Evolutionary conservation across 2,113 vertebrate genomes (phyloP), one percentile per base, ranked within the genome.

Genomic region (Epinephelus lanceolatus): DNA sequence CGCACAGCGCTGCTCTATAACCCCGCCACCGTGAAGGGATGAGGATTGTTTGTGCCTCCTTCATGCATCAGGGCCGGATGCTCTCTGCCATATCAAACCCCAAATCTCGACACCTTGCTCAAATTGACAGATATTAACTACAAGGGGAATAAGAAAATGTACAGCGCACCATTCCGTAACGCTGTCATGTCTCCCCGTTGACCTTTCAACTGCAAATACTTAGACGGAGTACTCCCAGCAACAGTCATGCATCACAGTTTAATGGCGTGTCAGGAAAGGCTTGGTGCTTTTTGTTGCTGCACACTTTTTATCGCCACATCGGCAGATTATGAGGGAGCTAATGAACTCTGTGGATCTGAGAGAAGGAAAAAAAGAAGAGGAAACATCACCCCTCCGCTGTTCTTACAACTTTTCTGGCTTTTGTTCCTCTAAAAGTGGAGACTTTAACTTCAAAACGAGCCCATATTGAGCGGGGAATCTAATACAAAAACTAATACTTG

Each of bases 281-380:
- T 60, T 12, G 33, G 53, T 21, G 57, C 71, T 81, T 89, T 78
- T 60, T 72, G 66, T 92, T 92, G 88, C 78, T 88, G 82, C 86
- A 91, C 88, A 85, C 84, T 94, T 93, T 93, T 94, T 94, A 95
- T 94, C 90, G 89, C 91, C 78, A 85, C 93, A 94, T 95, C 93
- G 89, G 91, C 93, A 94, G 93, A 95, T 95, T 95, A 95, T 78
- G 86, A 91, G 78, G 5, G 74, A 86, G 91, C 90, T 95, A 95
- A 96, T 95, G 94, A 95, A 94, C 94, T 91, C 77, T 52, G 40
- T 19, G 42, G 74, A 84, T 86, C 79, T 76, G 86, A 90, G 76
- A 78, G 84, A 7, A 61, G n/a, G 71, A 85, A 14, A n/a, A 40
- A 37, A 37, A 27, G 57, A 9, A 63, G 40, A 85, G 5, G 19